Evolutionary conservation across 2,113 vertebrate species (phyloP), one percentile per base, ranked within the genome.

Genomic region (Neodontobutis hainanensis): DNA sequence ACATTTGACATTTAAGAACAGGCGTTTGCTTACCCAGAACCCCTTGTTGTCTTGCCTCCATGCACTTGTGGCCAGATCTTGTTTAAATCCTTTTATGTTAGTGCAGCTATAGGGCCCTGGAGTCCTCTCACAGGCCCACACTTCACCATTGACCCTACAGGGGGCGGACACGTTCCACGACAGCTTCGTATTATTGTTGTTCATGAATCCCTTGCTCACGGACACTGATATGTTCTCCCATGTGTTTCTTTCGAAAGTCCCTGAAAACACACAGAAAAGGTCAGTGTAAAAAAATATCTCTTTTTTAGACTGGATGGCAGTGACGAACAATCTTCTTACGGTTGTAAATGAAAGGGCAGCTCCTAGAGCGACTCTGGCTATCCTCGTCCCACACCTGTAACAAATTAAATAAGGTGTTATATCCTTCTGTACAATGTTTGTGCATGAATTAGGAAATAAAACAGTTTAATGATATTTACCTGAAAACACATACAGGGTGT

Each of bases 401-500:
- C 8, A 68, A 66, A n/a, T 71, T 2, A 72, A 57, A 62, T 32
- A 74, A 40, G 46, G 19, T 59, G 16, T 38, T 40, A 40, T 40
- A 40, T 5, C 38, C 38, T 46, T 46, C 12, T 46, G 44, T 10
- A 1, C 16, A 32, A 0, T 53, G 4, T 15, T 64, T 11, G 5
- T 43, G 8, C 4, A 12, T 16, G 8, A 15, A 27, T 8, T 6
- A 5, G 11, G 50, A 52, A 1, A 27, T 36, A 5, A 16, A 5
- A 3, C 8, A 36, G 52, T 1, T 14, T 47, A 6, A 12, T 68
- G 27, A 2, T 49, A 8, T 4, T 2, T 87, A 94, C 93, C 92
- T 91, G 72, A 32, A 93, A 51, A 81, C 93, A 94, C 61, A 70
- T 81, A 88, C 93, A 94, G 52, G 77, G 68, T 4, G 84, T 84